Base-by-base conservation (phyloP, 2,888 invertebrate species). In the Tethea ocularis region DNA sequence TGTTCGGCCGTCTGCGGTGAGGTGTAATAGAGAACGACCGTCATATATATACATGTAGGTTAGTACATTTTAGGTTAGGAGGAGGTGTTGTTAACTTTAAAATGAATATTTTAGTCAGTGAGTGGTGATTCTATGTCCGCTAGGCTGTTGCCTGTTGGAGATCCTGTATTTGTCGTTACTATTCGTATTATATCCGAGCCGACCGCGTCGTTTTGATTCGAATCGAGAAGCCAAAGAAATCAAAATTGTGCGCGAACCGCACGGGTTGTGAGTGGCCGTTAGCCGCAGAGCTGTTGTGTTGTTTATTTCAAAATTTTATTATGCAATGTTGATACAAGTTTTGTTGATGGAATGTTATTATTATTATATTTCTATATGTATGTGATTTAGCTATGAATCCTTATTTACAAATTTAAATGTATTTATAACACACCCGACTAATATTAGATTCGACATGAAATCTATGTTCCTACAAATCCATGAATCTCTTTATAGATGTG, bases 221-320 rank as follows among this genome's bases (percentile, higher is more conserved):
- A 70, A 71, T 72, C 69, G 84, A 87, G 88, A 84, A 87, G 88
- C 88, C 86, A 87, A 88, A 86, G 84, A 81, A 80, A 87, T 83
- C 83, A 84, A 87, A 86, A 84, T 84, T 76, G 74, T 71, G 78
- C 75, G 77, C 81, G 71, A 67, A 60, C 67, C 75, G 77, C 77
- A 75, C 78, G 67, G 88, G 89, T 89, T 90, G 88, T 89, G 88
- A 87, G 76, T 85, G 84, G 81, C 78, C 74, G 75, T 72, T 80
- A 79, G 77, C 76, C 63, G 69, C 76, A 62, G 72, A 75, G 74
- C 80, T 84, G 81, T 87, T 88, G 78, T 84, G 86, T 88, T 90
- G 75, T 83, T 86, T 82, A 80, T 82, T 87, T 83, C 82, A 67
- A 89, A 89, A 91, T 84, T 89, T 86, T 89, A 89, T 87, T 80